Evolutionary conservation across 2,888 invertebrate species (phyloP), one percentile per base, ranked within the genome.

Genomic region (Chrysotoxum bicinctum): DNA sequence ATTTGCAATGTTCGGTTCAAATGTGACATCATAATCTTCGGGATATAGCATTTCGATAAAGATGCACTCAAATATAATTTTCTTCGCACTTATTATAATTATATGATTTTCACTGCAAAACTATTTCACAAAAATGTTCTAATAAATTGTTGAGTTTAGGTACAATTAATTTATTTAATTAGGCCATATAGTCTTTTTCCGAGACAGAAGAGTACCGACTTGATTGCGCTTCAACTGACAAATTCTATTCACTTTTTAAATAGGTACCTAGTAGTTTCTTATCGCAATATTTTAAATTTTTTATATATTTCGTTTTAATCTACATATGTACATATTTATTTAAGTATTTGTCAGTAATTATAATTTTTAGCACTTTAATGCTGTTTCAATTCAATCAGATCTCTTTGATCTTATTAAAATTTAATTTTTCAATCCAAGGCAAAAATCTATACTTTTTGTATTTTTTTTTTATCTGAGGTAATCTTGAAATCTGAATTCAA

Each of bases 271-370:
- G 30, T 5, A 35, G 30, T 56, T 35, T 75, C 80, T 81, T 81
- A 81, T 81, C 80, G 58, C 80, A 45, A 23, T 23, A 75, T 70
- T 81, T 73, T 58, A 68, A 19, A 58, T 40, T 81, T 62, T 64
- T 12, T 35, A 32, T 68, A 48, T 68, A 54, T 37, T 69, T 69
- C 26, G 48, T 40, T 54, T 68, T 64, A 81, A 75, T 75, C 69
- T 69, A 30, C 45, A 30, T 64, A 69, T 62, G 54, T 81, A 16
- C 48, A 60, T 50, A 66, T 70, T 56, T 70, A 19, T n/a, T n/a
- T n/a, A n/a, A n/a, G n/a, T n/a, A 58, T 52, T 14, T 37, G 37
- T 4, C 12, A 35, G 32, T 6, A 30, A 30, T 30, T 8, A 30
- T 30, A 30, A 30, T n/a, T n/a, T n/a, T n/a, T n/a, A n/a, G n/a